Percentiles rank a stretch among this genome's conserved stretches.
These are phyloP conservation scores for Poeciliopsis retropinna DNA, from an alignment of 2,113 vertebrate genomes.

Conservation along the genomic window DNA sequence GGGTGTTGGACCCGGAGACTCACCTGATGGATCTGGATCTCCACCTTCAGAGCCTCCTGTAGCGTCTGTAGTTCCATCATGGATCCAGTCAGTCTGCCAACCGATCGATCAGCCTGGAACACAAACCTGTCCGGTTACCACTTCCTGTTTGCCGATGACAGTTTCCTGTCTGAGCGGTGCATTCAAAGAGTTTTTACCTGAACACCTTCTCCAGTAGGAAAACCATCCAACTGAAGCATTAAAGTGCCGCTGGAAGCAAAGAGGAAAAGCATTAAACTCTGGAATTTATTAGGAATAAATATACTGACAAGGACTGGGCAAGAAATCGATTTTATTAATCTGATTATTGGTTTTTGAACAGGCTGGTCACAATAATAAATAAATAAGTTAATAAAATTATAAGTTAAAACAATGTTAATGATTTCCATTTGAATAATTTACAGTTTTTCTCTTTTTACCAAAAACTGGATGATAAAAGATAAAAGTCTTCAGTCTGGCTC, in stretches of 20 bases:
- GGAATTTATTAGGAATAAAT: background rate
- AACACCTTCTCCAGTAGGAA: constrained; percentile 79
- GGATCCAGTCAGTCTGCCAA: constrained; percentile 79
- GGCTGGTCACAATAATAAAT: too few relatives aligned
- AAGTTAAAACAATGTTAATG: too few relatives aligned
- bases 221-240: constrained; percentile 81
- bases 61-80: constrained; percentile 99
- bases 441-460: too few relatives aligned
- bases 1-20: background rate
- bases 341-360: too few relatives aligned
- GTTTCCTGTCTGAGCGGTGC: background rate
- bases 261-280: constrained; percentile 1
- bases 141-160: constrained; percentile 5
- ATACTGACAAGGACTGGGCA: background rate
- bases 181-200: constrained; percentile 54
- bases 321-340: too few relatives aligned
- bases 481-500: too few relatives aligned
- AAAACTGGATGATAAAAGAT: too few relatives aligned
- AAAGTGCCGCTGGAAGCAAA: constrained; percentile 69
- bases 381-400: too few relatives aligned
- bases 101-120: constrained; percentile 78
- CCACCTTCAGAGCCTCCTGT: constrained; percentile 99
- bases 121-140: constrained; percentile 14
- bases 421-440: too few relatives aligned
- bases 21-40: constrained; percentile 99